Conservation (phyloP, 2,797 vertebrate genomes). For the Hypotaenidia okinawae region DNA sequence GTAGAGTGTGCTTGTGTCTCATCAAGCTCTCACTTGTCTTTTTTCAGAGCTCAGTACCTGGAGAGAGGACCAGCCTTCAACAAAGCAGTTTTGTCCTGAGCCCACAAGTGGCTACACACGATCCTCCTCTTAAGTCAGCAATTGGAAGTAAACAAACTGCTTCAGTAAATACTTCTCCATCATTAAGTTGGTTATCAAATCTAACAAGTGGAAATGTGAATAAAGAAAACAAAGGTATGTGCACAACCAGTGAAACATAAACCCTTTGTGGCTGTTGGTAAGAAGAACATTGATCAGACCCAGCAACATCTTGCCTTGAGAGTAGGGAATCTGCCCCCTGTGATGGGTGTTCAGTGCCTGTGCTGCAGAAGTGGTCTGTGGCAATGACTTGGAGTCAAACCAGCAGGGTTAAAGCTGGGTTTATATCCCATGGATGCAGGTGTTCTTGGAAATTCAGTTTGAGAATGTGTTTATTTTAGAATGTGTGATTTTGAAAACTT, state of each 20-base stretch:
- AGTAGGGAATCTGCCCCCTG: neutral
- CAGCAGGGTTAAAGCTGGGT: neutral
- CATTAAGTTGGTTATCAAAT: constrained; percentile 78
- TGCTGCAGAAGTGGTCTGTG: neutral
- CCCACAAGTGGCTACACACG: constrained; percentile 30
- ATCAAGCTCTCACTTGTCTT: neutral
- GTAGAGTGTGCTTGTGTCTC: neutral
- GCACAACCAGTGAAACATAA: neutral
- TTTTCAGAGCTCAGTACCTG: constrained; percentile 62
- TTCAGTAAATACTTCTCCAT: constrained; percentile 61
- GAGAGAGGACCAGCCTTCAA: constrained; percentile 67
- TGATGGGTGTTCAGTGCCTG: neutral
- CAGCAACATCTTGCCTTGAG: neutral
- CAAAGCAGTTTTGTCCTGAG: constrained; percentile 52
- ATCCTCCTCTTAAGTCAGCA: constrained; percentile 60
- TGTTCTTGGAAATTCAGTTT: neutral
- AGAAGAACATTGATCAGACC: neutral
- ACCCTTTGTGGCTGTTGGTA: neutral
- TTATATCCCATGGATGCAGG: neutral
- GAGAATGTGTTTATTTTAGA: neutral
- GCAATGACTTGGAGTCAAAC: neutral
- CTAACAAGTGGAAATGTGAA: constrained; percentile 77
- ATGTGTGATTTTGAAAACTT: neutral
- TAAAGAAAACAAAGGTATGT: constrained; percentile 82
- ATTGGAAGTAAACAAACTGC: constrained; percentile 63